Evolutionary conservation across 2,888 invertebrate species (phyloP).

Genomic region (Teinopalpus imperialis): DNA sequence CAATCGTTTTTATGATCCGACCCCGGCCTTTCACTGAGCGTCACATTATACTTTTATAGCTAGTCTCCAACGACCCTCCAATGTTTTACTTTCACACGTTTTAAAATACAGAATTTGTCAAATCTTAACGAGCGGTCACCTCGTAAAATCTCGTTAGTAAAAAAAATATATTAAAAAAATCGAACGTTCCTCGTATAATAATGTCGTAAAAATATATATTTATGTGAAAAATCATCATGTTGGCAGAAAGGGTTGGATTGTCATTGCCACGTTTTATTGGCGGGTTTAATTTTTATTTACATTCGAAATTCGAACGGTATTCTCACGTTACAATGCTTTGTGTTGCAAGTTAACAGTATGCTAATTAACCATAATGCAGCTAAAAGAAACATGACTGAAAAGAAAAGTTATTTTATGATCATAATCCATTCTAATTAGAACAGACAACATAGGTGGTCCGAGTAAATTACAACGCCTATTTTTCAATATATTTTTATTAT

Average conservation of each 20-base stretch:
- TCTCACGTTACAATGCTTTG: constrained; percentile 22
- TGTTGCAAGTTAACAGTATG: constrained; percentile 12
- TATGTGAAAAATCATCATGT: constrained; percentile 46
- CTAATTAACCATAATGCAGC: constrained; percentile 20
- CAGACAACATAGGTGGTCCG: constrained; percentile 14
- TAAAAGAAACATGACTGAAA: constrained; percentile 15
- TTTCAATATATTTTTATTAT: background rate
- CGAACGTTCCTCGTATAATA: constrained; percentile 61
- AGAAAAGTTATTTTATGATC: constrained; percentile 16
- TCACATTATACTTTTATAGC: constrained; percentile 56
- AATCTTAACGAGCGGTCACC: constrained; percentile 59
- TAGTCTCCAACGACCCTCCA: constrained; percentile 55
- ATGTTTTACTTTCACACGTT: constrained; percentile 77
- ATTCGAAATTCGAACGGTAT: constrained; percentile 20
- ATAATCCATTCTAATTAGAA: constrained; percentile 10
- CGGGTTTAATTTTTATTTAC: constrained; percentile 37
- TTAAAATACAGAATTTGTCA: constrained; percentile 66
- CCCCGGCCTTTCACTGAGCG: constrained; percentile 51
- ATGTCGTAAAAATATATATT: constrained; percentile 71
- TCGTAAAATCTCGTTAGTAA: constrained; percentile 63
- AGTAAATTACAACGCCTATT: background rate
- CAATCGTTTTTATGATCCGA: constrained; percentile 67
- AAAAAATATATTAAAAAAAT: constrained; percentile 42
- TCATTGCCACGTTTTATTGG: constrained; percentile 38
- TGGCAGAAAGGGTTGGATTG: constrained; percentile 23